Conservation (phyloP, 2,797 vertebrate species). For the Trematomus bernacchii region DNA sequence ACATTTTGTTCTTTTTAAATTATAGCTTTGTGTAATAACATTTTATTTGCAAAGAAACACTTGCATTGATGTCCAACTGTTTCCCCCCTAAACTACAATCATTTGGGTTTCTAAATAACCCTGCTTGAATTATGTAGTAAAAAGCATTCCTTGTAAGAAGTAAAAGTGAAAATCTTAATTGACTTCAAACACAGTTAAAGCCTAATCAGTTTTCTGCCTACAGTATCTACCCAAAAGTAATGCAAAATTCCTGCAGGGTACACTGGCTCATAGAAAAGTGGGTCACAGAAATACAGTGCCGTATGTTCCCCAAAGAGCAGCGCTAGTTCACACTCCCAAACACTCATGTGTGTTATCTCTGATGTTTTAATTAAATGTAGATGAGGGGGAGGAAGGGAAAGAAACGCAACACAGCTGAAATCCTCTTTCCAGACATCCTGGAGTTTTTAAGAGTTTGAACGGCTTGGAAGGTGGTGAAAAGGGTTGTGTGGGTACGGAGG, state of each 20-base stretch:
- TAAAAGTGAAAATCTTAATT: constrained; percentile 8
- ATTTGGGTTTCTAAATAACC: constrained; percentile 15
- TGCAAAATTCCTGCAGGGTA: constrained; percentile 61
- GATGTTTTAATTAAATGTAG: constrained; percentile 80
- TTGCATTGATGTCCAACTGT: not conserved
- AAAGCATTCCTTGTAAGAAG: not conserved
- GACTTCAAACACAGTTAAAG: constrained; percentile 52
- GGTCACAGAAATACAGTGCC: constrained; percentile 68
- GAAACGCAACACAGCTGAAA: constrained; percentile 54
- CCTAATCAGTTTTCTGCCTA: constrained; percentile 42
- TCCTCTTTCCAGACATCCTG: constrained; percentile 58
- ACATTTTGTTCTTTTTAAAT: not conserved
- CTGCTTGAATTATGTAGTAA: not conserved
- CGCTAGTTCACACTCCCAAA: constrained; percentile 43
- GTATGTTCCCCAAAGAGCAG: constrained; percentile 65
- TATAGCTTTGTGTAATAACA: not conserved
- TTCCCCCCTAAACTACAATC: not conserved
- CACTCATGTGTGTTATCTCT: constrained; percentile 35
- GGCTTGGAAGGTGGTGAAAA: constrained; percentile 21
- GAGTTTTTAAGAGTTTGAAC: constrained; percentile 49
- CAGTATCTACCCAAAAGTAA: constrained; percentile 48
- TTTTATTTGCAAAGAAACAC: not conserved
- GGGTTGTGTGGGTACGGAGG: constrained; percentile 16
- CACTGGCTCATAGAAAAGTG: constrained; percentile 67
- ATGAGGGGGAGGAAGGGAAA: constrained; percentile 59